A percentile compares a stretch with the other conserved stretches of the same genome.
Evolutionary conservation across 2,888 invertebrate species (phyloP).

Genomic region (Zygaena filipendulae): DNA sequence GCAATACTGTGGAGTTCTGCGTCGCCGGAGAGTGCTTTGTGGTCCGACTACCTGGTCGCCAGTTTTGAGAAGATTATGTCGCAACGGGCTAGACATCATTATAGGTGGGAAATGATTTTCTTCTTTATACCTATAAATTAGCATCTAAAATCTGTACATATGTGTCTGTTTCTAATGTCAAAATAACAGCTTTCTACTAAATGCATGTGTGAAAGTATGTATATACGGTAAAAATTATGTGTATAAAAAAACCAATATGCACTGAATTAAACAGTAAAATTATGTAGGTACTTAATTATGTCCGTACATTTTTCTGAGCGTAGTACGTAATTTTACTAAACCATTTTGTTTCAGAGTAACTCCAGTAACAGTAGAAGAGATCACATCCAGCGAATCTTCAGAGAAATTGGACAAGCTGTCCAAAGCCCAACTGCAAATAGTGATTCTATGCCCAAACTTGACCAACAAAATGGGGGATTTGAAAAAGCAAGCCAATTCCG

Average conservation of each 20-base stretch:
- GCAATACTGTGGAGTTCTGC: constrained; percentile 82
- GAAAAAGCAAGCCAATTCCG: constrained; percentile 62
- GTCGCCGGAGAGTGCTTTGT: constrained; percentile 80
- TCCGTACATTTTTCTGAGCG: no score
- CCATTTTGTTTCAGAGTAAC: constrained; percentile 70
- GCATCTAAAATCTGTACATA: not conserved
- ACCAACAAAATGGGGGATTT: constrained; percentile 70
- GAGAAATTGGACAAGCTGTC: constrained; percentile 65
- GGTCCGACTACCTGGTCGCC: constrained; percentile 84
- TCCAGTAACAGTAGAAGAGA: constrained; percentile 79
- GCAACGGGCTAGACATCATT: constrained; percentile 81
- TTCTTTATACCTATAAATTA: not conserved
- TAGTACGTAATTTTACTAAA: no score
- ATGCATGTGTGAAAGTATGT: not conserved
- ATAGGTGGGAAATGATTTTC: constrained; percentile 72
- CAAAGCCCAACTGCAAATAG: constrained; percentile 80
- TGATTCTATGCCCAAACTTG: constrained; percentile 82
- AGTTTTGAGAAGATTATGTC: constrained; percentile 88
- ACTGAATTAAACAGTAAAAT: no score
- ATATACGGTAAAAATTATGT: not conserved
- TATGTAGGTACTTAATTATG: no score
- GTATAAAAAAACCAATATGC: not conserved
- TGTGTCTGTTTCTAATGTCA: not conserved
- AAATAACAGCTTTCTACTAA: no score
- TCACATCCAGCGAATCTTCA: constrained; percentile 58